These are phyloP conservation scores for Sturnus vulgaris DNA, from an alignment of 2,113 vertebrate genomes.

Conservation along the genomic window DNA sequence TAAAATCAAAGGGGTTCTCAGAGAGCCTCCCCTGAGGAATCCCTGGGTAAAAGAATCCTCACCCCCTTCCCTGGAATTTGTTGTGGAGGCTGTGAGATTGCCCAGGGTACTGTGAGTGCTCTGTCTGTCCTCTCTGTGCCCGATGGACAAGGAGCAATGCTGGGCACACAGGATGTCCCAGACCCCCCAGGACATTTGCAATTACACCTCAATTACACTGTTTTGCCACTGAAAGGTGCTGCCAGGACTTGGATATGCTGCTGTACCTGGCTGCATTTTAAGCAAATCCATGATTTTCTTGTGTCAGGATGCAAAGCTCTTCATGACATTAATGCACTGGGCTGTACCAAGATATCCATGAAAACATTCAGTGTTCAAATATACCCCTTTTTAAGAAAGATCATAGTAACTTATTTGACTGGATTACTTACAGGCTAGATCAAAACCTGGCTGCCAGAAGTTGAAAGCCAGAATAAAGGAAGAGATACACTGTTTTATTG, in stretches of 20 bases:
- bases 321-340: background rate
- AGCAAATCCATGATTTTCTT: fast-evolving
- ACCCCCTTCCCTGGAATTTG: background rate
- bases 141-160: fast-evolving
- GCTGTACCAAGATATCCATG: background rate
- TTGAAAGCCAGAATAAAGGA: background rate
- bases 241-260: background rate
- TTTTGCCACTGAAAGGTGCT: background rate
- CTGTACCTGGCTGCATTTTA: background rate
- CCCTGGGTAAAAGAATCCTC: background rate
- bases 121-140: background rate
- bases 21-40: background rate
- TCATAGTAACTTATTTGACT: background rate
- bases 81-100: background rate
- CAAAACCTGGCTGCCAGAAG: background rate
- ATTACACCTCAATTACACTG: fast-evolving
- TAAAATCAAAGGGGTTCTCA: too few species aligned
- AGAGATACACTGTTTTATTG: background rate
- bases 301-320: background rate
- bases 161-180: background rate
- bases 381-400: background rate
- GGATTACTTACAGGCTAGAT: background rate
- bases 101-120: background rate
- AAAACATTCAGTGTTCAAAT: background rate
- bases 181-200: background rate